Base-by-base conservation (phyloP, 2,797 vertebrate genomes). In the Acanthornis magna region DNA sequence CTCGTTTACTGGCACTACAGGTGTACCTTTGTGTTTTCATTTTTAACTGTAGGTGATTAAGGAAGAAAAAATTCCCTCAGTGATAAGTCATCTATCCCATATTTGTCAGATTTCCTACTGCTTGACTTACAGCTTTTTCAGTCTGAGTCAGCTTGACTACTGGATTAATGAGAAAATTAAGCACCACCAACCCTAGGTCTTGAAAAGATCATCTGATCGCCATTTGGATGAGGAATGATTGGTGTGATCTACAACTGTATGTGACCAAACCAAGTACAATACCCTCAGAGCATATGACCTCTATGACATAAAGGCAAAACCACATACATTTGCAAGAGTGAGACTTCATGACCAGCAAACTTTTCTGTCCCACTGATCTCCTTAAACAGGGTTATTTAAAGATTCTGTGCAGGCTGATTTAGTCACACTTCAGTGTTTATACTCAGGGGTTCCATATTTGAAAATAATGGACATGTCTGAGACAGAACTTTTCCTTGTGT, bases 11-110 rank as follows among this genome's bases (percentile, higher is more conserved):
- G 86, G 72, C 81, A 89, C 83, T 91, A 95, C 76, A 94, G 93
- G 92, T 92, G 71, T 92, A 86, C 38, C 40, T 95, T 50, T 84
- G 30, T 95, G 79, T 73, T 68, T 86, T 93, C 79, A 88, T 95
- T 96, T 91, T 93, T 88, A 94, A 77, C 77, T 68, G 55, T 32
- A 83, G 67, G 36, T 84, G 45, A 94, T 93, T 91, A 89, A 71
- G 50, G 27, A 23, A 55, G 25, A 45, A 78, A 89, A 87, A 68
- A 23, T 3, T 62, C 22, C n/a, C 40, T 89, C 51, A n/a, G 50
- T 76, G 62, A 9, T 79, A 91, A 93, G 47, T 67, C 5, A 14
- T 66, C 29, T 82, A 9, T 73, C 65, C 53, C n/a, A 51, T 93
- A 71, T 79, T 70, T 82, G 74, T 76, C 86, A 93, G 70, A 62